Evolutionary conservation across 2,797 vertebrate genomes (phyloP).

Genomic region (Aselliscus stoliczkanus): DNA sequence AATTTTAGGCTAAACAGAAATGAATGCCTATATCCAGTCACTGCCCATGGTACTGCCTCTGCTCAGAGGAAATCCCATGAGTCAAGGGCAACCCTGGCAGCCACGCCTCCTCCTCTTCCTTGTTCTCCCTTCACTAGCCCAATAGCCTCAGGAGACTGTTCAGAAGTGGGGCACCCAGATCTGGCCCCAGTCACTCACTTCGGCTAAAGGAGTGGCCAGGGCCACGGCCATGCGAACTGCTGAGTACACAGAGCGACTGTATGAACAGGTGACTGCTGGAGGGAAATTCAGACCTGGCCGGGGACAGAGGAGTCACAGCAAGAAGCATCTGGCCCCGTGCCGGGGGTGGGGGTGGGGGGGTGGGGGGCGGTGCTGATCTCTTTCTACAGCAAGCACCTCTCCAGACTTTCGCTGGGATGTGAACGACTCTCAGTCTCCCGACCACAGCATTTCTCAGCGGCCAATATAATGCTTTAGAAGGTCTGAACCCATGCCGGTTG

Average conservation of each 20-base stretch:
- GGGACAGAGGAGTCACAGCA: too few species aligned
- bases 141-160: not conserved
- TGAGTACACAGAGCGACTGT: not conserved
- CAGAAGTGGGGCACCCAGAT: not conserved
- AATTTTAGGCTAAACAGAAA: not conserved
- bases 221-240: not conserved
- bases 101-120: not conserved
- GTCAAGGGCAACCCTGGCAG: not conserved
- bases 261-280: not conserved
- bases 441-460: not conserved
- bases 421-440: not conserved
- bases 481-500: not conserved
- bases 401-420: accelerated
- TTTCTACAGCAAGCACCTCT: not conserved
- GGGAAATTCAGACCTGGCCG: not conserved
- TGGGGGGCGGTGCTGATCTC: too few species aligned
- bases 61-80: not conserved
- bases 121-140: not conserved
- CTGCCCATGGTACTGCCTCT: accelerated
- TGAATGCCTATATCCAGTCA: not conserved
- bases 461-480: not conserved
- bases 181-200: not conserved
- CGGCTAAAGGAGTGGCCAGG: not conserved
- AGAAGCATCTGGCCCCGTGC: not conserved
- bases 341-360: too few species aligned